These are phyloP conservation scores for Clavelina lepadiformis DNA, from an alignment of 23 tunicate species.

Conservation along the genomic window DNA sequence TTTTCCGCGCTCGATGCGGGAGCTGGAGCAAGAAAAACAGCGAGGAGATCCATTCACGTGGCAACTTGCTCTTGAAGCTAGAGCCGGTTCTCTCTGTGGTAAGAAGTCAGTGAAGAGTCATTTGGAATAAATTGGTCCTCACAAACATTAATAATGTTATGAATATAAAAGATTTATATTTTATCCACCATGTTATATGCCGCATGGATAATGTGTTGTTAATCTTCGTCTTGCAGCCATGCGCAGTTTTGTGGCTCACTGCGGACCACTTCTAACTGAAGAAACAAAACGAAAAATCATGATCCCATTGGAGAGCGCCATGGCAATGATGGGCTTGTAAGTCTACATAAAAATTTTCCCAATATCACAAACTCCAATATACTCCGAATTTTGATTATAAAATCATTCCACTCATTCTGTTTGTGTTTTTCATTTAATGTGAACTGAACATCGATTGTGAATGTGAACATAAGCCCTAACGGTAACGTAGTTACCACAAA, in stretches of 20 bases:
- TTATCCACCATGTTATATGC: too few species aligned
- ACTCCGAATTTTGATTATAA: too few species aligned
- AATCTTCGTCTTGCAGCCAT: slow-evolving; percentile 69
- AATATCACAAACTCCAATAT: too few species aligned
- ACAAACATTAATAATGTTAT: too few species aligned
- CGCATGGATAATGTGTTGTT: too few species aligned
- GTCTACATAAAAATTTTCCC: background rate
- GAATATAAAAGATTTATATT: too few species aligned
- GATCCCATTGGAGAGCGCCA: slow-evolving; percentile 91
- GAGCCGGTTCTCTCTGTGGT: slow-evolving; percentile 98
- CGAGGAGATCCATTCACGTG: slow-evolving; percentile 91
- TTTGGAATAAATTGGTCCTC: too few species aligned
- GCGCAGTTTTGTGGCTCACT: slow-evolving; percentile 85
- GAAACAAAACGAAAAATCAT: slow-evolving; percentile 77
- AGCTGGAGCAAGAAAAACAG: slow-evolving; percentile 77
- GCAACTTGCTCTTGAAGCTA: slow-evolving; percentile 91
- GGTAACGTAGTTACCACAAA: too few species aligned
- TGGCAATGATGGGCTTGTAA: slow-evolving; percentile 91
- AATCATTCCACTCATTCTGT: background rate
- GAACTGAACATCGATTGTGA: background rate
- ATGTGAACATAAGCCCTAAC: too few species aligned
- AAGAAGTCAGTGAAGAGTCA: too few species aligned
- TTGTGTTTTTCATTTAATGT: background rate
- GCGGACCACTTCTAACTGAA: slow-evolving; percentile 64
- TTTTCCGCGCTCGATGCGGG: slow-evolving; percentile 81